Percentiles rank a stretch among this genome's conserved stretches.
Evolutionary conservation across 2,113 vertebrate genomes (phyloP).

Genomic region (Neogobius melanostomus): DNA sequence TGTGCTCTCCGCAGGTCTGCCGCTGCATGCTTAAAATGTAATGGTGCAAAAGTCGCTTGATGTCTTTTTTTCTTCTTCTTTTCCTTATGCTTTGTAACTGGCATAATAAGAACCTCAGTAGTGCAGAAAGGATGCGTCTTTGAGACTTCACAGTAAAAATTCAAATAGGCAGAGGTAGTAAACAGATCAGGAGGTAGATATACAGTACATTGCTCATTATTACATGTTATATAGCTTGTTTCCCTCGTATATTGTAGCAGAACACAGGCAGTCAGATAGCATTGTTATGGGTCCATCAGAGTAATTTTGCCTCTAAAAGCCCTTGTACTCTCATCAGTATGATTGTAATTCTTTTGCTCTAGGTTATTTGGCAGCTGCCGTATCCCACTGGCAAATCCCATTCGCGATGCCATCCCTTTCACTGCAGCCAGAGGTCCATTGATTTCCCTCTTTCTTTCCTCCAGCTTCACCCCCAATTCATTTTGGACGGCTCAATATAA

Average conservation of each 20-base stretch:
- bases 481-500: slow-evolving; percentile 94
- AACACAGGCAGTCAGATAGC: slow-evolving; percentile 73
- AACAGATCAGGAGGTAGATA: slow-evolving; percentile 23
- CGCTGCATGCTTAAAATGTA: slow-evolving; percentile 45
- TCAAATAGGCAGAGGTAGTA: slow-evolving; percentile 2
- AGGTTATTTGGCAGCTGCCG: slow-evolving; percentile 96
- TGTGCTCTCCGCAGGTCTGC: slow-evolving; percentile 33
- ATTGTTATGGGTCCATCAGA: slow-evolving; percentile 84
- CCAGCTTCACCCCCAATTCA: slow-evolving; percentile 86
- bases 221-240: slow-evolving; percentile 25
- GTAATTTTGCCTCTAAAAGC: slow-evolving; percentile 88
- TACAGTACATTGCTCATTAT: slow-evolving; percentile 8
- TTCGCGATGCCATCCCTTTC: slow-evolving; percentile 90
- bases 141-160: slow-evolving; percentile 16
- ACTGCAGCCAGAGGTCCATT: slow-evolving; percentile 89
- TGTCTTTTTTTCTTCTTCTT: slow-evolving; percentile 12
- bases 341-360: slow-evolving; percentile 96
- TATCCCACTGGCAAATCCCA: slow-evolving; percentile 95
- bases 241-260: slow-evolving; percentile 39
- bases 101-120: slow-evolving; percentile 14
- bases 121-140: slow-evolving; percentile 24
- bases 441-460: slow-evolving; percentile 89
- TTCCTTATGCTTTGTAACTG: slow-evolving; percentile 11
- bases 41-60: slow-evolving; percentile 19
- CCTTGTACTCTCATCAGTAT: slow-evolving; percentile 90